phyloP scores from a whole-genome alignment of 1,140 invertebrate species.

The Bombus consobrinus region DNA sequence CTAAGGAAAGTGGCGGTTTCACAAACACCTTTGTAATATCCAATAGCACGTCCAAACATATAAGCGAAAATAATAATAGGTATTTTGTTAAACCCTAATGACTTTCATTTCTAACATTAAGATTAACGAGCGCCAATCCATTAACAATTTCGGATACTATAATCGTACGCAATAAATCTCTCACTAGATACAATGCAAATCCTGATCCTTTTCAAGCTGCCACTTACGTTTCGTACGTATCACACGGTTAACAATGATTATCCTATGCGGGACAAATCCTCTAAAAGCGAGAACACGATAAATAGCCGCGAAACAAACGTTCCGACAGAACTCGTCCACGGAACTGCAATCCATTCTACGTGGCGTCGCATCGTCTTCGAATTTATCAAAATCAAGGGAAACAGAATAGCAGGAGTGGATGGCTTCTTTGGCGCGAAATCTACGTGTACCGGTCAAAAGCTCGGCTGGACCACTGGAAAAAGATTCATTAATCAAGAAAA shows the following conservation, averaged over 20 bases:
- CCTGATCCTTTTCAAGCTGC: neutral
- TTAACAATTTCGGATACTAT: neutral
- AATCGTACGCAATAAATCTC: neutral
- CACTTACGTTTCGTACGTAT: constrained; percentile 8
- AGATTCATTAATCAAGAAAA: constrained; percentile 39
- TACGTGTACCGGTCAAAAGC: neutral
- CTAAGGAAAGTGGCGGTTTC: constrained; percentile 8
- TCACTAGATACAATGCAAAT: neutral
- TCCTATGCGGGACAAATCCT: neutral
- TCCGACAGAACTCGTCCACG: neutral
- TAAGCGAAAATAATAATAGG: neutral
- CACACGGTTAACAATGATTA: constrained; percentile 2
- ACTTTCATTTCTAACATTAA: neutral
- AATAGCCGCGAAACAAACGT: constrained; percentile 21
- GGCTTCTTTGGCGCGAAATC: neutral
- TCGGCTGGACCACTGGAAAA: constrained; percentile 9
- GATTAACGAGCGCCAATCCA: neutral
- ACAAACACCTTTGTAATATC: constrained; percentile 3
- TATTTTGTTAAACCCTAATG: neutral
- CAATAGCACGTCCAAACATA: neutral
- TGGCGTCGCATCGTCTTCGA: constrained; percentile 24
- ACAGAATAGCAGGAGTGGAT: neutral
- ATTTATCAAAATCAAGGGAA: constrained; percentile 42
- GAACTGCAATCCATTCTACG: constrained; percentile 12
- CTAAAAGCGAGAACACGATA: neutral